phyloP scores from a whole-genome alignment of 2,797 vertebrate species.

The Sciurus vulgaris region DNA sequence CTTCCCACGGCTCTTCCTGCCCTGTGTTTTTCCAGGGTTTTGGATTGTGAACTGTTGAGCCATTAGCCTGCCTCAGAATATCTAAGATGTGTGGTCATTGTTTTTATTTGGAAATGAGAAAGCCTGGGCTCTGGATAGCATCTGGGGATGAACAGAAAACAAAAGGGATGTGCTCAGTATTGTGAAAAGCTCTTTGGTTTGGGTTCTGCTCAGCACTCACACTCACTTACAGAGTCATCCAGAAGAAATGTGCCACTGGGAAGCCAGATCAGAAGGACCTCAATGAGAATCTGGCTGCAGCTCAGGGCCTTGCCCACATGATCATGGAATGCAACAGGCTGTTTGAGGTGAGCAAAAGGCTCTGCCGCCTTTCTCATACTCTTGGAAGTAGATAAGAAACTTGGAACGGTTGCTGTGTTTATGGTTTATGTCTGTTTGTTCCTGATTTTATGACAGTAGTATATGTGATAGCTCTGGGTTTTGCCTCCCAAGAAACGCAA shows the following conservation, averaged over 20 bases:
- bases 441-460: background rate
- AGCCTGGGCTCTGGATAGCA: conserved; percentile 37
- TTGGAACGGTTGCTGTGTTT: conserved; percentile 64
- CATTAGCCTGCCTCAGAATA: background rate
- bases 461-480: background rate
- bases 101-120: conserved; percentile 73
- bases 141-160: background rate
- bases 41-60: background rate
- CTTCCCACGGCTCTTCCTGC: background rate
- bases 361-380: conserved; percentile 70
- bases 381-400: background rate
- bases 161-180: background rate
- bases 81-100: background rate
- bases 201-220: conserved; percentile 78
- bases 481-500: background rate
- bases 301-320: conserved; percentile 98
- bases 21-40: conserved; percentile 35
- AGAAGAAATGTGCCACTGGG: conserved; percentile 97
- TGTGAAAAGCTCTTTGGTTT: background rate
- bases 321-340: conserved; percentile 96
- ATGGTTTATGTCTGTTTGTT: conserved; percentile 50
- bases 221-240: conserved; percentile 93
- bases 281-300: conserved; percentile 97
- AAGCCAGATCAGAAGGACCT: conserved; percentile 99
- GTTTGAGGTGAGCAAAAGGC: conserved; percentile 93